phyloP scores from a whole-genome alignment of 2,113 vertebrate species.

The Sinosuthora webbiana region DNA sequence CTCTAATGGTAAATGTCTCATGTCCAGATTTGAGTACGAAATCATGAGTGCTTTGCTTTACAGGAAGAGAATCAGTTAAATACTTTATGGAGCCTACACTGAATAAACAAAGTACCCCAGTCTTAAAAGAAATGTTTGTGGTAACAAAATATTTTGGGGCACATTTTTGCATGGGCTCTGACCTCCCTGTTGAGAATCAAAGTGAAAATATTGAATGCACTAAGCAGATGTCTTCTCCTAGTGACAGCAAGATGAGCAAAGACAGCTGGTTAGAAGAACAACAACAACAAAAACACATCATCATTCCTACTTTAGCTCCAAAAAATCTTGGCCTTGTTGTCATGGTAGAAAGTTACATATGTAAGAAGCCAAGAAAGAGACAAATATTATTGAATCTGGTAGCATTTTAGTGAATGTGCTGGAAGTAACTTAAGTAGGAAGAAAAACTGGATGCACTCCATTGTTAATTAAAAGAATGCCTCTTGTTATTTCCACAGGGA shows the following conservation, averaged over 20 bases:
- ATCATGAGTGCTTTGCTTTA: not conserved
- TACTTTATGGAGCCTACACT: not conserved
- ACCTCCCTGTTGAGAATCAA: slow-evolving; percentile 40
- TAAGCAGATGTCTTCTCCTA: slow-evolving; percentile 50
- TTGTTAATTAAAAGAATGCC: slow-evolving; percentile 55
- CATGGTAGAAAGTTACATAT: slow-evolving; percentile 50
- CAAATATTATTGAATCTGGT: slow-evolving; percentile 54
- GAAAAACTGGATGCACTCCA: slow-evolving; percentile 28
- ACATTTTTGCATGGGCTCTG: not conserved
- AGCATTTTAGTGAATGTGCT: slow-evolving; percentile 54
- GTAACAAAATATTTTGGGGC: not conserved
- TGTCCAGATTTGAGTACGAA: not conserved
- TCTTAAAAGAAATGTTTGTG: not conserved
- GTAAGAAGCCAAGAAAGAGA: slow-evolving; percentile 61
- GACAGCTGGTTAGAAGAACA: slow-evolving; percentile 66
- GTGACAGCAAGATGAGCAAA: slow-evolving; percentile 61
- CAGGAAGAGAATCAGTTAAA: not conserved
- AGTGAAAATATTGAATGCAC: slow-evolving; percentile 41
- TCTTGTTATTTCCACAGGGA: slow-evolving; percentile 32
- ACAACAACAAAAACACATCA: slow-evolving; percentile 60
- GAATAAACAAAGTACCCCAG: not conserved
- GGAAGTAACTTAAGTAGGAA: slow-evolving; percentile 53
- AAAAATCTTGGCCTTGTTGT: slow-evolving; percentile 65
- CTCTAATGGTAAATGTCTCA: not conserved
- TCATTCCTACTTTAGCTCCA: slow-evolving; percentile 43